A percentile compares a stretch with the other conserved stretches of the same genome.
Conservation (phyloP, 2,888 invertebrate species). For the Eupeodes latifasciatus region DNA sequence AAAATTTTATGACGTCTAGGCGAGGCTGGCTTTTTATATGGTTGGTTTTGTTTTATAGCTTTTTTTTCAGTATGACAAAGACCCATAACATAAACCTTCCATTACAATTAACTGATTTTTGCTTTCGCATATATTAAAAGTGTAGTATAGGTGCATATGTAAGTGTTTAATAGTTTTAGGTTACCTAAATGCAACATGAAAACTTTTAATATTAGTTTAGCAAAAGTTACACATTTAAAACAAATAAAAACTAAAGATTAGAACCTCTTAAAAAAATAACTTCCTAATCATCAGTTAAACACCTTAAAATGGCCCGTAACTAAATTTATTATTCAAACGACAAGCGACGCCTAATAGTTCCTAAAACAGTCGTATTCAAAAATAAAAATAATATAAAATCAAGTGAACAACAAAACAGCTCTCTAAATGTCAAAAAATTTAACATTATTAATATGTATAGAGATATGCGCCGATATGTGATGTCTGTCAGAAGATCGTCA, state of each 20-base stretch:
- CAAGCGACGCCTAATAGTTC: slow-evolving; percentile 39
- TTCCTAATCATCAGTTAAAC: slow-evolving; percentile 51
- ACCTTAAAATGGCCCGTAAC: slow-evolving; percentile 51
- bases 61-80: not conserved
- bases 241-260: slow-evolving; percentile 20
- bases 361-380: not conserved
- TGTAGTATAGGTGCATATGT: not conserved
- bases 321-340: slow-evolving; percentile 51
- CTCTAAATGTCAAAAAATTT: slow-evolving; percentile 58
- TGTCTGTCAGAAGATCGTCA: slow-evolving; percentile 42
- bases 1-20: slow-evolving; percentile 1
- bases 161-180: not conserved
- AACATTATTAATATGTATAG: slow-evolving; percentile 18
- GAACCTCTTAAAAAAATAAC: slow-evolving; percentile 39
- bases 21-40: not conserved
- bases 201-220: not conserved
- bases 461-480: too few relatives aligned
- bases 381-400: not conserved
- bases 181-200: slow-evolving; percentile 1
- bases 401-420: not conserved
- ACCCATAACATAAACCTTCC: slow-evolving; percentile 2
- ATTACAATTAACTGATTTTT: slow-evolving; percentile 2
- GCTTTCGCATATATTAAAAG: slow-evolving; percentile 1
- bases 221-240: not conserved
- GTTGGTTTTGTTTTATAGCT: slow-evolving; percentile 1